Evolutionary conservation across 2,888 invertebrate genomes (phyloP).

Genomic region (Ypsolopha scabrella): DNA sequence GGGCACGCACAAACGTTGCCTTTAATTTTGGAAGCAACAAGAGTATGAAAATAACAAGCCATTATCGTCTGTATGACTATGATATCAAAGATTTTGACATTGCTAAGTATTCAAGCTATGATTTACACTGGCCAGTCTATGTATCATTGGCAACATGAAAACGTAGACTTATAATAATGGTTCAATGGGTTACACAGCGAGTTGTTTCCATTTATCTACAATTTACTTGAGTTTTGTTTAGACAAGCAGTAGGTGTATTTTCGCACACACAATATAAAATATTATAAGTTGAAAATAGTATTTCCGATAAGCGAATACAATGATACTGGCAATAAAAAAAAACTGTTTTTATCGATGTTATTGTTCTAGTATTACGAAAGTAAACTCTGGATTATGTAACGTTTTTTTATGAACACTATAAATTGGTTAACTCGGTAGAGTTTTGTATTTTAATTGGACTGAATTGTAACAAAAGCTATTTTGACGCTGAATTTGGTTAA

Average conservation of each 20-base stretch:
- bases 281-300: background rate
- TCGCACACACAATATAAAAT: too few relatives aligned
- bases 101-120: background rate
- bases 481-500: too few relatives aligned
- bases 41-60: background rate
- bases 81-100: background rate
- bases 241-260: too few relatives aligned
- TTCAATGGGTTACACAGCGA: background rate
- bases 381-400: background rate
- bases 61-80: background rate
- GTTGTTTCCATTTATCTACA: background rate
- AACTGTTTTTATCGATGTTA: background rate
- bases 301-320: background rate
- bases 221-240: background rate
- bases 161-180: background rate
- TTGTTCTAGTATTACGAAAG: background rate
- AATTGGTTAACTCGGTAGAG: too few relatives aligned
- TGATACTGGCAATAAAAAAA: background rate
- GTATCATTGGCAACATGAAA: background rate
- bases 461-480: too few relatives aligned
- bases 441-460: too few relatives aligned
- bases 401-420: background rate
- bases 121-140: constrained; percentile 1
- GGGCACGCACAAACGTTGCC: background rate
- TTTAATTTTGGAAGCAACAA: background rate